These are phyloP conservation scores for Rhagoletis zephyria DNA, from an alignment of 1,140 invertebrate species.

Conservation along the genomic window DNA sequence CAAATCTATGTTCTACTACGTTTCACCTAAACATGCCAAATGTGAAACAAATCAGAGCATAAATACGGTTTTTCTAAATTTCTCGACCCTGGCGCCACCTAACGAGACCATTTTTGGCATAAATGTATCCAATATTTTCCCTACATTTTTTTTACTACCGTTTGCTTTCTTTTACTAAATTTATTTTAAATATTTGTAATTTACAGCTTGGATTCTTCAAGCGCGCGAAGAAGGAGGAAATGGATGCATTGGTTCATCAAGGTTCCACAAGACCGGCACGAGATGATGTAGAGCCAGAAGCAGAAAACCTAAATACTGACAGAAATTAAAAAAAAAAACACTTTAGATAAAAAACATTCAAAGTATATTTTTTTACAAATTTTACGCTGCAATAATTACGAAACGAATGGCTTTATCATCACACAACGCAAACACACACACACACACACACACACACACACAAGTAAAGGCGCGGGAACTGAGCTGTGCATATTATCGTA, in stretches of 20 bases:
- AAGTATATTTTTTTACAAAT: not conserved
- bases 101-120: no score
- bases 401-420: slow-evolving; percentile 32
- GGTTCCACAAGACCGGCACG: not conserved
- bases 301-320: slow-evolving; percentile 67
- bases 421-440: not conserved
- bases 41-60: not conserved
- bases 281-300: slow-evolving; percentile 61
- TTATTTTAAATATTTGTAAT: not conserved
- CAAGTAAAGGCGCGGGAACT: not conserved
- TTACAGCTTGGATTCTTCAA: slow-evolving; percentile 69
- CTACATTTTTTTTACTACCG: no score
- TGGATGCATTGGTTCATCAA: slow-evolving; percentile 66
- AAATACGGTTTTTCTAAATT: not conserved
- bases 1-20: no score
- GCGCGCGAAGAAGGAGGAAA: slow-evolving; percentile 67
- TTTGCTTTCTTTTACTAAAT: not conserved
- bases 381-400: not conserved
- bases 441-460: no score
- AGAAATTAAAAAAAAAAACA: slow-evolving; percentile 58
- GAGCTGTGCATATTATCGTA: no score
- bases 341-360: no score
- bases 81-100: no score
- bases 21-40: no score
- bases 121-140: no score